Evolutionary conservation across 2,113 vertebrate genomes (phyloP).

Genomic region (Ahaetulla prasina): DNA sequence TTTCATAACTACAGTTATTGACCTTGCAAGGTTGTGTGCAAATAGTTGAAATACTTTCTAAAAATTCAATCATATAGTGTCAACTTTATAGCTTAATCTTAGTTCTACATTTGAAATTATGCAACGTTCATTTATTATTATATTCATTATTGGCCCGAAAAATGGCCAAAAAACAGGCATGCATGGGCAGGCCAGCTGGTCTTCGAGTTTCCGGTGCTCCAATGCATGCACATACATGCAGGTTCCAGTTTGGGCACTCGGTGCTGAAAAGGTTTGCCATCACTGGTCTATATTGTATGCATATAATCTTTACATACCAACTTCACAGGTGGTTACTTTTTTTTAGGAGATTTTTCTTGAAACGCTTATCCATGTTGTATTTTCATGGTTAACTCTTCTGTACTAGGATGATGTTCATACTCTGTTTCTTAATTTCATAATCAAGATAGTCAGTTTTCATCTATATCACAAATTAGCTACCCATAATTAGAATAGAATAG

Average conservation of each 20-base stretch:
- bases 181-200: too few species aligned
- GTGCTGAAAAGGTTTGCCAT: too few species aligned
- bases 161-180: too few species aligned
- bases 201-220: too few species aligned
- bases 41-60: slow-evolving; percentile 74
- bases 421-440: neutral
- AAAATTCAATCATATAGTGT: slow-evolving; percentile 72
- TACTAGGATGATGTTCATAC: neutral
- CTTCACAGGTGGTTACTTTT: neutral
- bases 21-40: slow-evolving; percentile 67
- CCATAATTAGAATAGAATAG: neutral
- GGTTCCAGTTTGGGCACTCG: too few species aligned
- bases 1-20: slow-evolving; percentile 66
- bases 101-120: too few species aligned
- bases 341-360: neutral
- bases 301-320: neutral
- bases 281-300: neutral
- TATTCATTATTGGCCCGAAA: too few species aligned
- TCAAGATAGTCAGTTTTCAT: neutral
- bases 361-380: neutral
- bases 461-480: neutral
- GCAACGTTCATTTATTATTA: too few species aligned
- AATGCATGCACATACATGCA: too few species aligned
- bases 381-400: neutral
- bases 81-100: neutral